phyloP scores from a whole-genome alignment of 2,113 vertebrate genomes.

The Nasalis larvatus region DNA sequence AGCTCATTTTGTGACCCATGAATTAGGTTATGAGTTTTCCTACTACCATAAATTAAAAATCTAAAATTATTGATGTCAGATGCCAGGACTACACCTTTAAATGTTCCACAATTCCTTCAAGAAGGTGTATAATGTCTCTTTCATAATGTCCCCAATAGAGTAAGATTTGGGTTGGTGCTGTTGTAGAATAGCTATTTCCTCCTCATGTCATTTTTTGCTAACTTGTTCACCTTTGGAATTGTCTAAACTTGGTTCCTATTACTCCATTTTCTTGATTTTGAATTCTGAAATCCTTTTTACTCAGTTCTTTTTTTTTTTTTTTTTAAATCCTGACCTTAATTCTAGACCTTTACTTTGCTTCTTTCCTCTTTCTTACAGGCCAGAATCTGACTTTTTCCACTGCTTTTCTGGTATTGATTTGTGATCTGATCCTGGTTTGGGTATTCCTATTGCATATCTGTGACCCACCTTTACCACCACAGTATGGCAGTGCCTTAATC shows the following conservation, averaged over 20 bases:
- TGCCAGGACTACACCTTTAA: not conserved
- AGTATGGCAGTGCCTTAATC: not conserved
- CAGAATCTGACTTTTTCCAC: not conserved
- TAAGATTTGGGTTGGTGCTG: not conserved
- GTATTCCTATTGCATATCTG: not conserved
- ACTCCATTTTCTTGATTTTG: not conserved
- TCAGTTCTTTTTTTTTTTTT: not conserved
- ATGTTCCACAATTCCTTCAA: not conserved
- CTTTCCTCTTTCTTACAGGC: not conserved
- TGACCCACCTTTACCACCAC: not conserved
- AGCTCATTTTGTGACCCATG: not conserved
- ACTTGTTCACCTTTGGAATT: not conserved
- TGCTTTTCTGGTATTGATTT: not conserved
- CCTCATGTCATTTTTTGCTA: not conserved
- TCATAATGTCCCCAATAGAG: not conserved
- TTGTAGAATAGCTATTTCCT: not conserved
- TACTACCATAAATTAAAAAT: not conserved
- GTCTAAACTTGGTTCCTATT: not conserved
- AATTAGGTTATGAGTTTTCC: not conserved
- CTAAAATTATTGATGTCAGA: not conserved
- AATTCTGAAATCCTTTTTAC: not conserved
- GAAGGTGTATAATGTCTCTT: not conserved
- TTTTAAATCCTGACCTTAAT: not conserved
- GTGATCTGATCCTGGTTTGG: not conserved
- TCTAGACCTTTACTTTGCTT: not conserved